phyloP scores from a whole-genome alignment of 2,888 invertebrate species.

The Bibio marci region DNA sequence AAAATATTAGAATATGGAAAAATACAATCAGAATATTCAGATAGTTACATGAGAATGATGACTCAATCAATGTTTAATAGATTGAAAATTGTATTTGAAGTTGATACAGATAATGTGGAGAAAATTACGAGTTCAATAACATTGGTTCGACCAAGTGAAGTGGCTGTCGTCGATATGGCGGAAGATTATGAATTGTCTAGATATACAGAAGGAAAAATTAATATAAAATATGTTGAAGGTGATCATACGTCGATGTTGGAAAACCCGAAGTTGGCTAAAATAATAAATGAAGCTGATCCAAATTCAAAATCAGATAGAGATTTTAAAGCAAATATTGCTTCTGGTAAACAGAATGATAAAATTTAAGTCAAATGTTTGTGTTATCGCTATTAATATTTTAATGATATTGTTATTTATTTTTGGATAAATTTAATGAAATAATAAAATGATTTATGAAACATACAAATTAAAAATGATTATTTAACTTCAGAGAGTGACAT shows the following conservation, averaged over 20 bases:
- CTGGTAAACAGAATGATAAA: slow-evolving; percentile 1
- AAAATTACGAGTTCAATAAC: slow-evolving; percentile 39
- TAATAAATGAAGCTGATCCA: slow-evolving; percentile 37
- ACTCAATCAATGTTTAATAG: slow-evolving; percentile 34
- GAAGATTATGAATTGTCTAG: slow-evolving; percentile 49
- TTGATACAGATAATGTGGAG: slow-evolving; percentile 29
- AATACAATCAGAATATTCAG: slow-evolving; percentile 26
- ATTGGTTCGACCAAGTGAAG: slow-evolving; percentile 45
- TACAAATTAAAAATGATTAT: too few relatives aligned
- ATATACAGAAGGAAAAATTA: slow-evolving; percentile 36
- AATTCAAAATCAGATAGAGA: slow-evolving; percentile 7
- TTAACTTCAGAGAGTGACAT: too few relatives aligned
- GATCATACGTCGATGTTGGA: slow-evolving; percentile 54
- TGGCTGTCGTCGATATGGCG: slow-evolving; percentile 33
- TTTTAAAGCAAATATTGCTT: slow-evolving; percentile 1
- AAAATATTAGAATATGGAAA: slow-evolving; percentile 30
- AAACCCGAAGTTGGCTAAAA: slow-evolving; percentile 41
- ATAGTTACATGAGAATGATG: slow-evolving; percentile 27
- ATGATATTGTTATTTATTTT: too few relatives aligned
- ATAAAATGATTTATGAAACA: too few relatives aligned
- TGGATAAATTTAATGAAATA: too few relatives aligned
- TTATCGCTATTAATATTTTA: too few relatives aligned
- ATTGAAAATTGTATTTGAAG: slow-evolving; percentile 31
- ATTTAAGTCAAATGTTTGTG: too few relatives aligned
- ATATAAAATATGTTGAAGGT: slow-evolving; percentile 48